Evolutionary conservation across 2,888 invertebrate species (phyloP).

Genomic region (Lydus trimaculatus): DNA sequence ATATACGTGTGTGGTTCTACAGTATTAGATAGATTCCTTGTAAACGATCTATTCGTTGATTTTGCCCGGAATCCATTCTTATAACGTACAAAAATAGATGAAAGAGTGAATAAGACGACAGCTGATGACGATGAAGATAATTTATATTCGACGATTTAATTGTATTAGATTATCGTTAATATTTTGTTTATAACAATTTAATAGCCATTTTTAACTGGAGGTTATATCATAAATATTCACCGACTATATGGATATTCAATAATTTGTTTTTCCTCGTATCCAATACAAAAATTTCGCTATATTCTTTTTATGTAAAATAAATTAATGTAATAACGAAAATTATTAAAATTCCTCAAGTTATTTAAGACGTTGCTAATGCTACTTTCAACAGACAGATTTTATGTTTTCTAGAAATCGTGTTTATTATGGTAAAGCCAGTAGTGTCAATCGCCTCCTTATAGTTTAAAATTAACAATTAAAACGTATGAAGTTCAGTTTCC

Average conservation of each 20-base stretch:
- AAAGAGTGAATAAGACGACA: slow-evolving; percentile 23
- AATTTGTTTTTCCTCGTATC: neutral
- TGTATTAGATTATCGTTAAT: slow-evolving; percentile 31
- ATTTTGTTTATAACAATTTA: slow-evolving; percentile 28
- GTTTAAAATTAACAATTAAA: too few relatives aligned
- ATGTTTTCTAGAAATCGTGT: too few relatives aligned
- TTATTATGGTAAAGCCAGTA: too few relatives aligned
- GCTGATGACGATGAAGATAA: slow-evolving; percentile 35
- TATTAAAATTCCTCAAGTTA: too few relatives aligned
- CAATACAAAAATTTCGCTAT: neutral
- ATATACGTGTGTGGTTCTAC: slow-evolving; percentile 18
- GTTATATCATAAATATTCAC: slow-evolving; percentile 26
- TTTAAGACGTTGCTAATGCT: too few relatives aligned
- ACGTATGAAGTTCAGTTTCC: too few relatives aligned
- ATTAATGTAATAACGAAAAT: neutral
- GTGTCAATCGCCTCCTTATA: too few relatives aligned
- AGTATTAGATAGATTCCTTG: slow-evolving; percentile 18
- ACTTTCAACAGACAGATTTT: too few relatives aligned
- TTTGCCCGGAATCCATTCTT: slow-evolving; percentile 25
- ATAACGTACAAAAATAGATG: neutral
- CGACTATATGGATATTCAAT: neutral
- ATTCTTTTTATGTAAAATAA: neutral
- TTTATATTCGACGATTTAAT: slow-evolving; percentile 36
- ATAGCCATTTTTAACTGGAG: slow-evolving; percentile 24
- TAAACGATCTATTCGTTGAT: slow-evolving; percentile 18